A percentile compares a stretch with the other conserved stretches of the same genome.
phyloP scores from a whole-genome alignment of 64 coral and sea anemone genomes.

The Stichodactyla helianthus region DNA sequence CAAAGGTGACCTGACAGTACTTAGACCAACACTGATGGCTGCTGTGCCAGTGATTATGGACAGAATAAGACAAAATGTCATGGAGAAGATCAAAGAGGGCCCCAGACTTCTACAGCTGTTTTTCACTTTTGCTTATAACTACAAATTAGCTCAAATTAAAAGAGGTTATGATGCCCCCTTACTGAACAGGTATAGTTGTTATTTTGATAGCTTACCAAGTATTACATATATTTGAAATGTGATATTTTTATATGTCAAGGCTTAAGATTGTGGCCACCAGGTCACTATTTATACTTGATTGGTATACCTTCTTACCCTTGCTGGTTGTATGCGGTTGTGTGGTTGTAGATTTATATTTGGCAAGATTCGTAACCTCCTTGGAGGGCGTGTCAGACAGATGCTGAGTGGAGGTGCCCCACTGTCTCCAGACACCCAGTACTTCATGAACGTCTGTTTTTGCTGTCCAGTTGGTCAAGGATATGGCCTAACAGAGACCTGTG shows the following conservation, averaged over 20 bases:
- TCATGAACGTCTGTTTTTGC: conserved; percentile 99
- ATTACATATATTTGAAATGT: background rate
- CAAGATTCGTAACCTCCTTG: conserved; percentile 77
- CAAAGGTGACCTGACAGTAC: conserved; percentile 83
- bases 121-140: conserved; percentile 91
- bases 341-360: conserved; percentile 80
- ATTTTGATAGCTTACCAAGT: background rate
- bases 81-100: conserved; percentile 93
- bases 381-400: conserved; percentile 80
- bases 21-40: conserved; percentile 87
- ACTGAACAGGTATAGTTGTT: conserved; percentile 67
- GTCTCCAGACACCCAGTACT: conserved; percentile 89
- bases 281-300: background rate
- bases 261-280: too few relatives aligned
- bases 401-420: conserved; percentile 90
- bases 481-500: conserved; percentile 94
- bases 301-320: background rate
- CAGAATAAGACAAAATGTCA: conserved; percentile 86
- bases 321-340: background rate
- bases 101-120: conserved; percentile 73
- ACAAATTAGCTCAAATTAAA: conserved; percentile 85
- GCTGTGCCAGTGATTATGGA: conserved; percentile 95
- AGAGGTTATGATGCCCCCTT: conserved; percentile 89
- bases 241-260: too few relatives aligned
- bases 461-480: conserved; percentile 94